Conservation (phyloP, 1,140 invertebrate genomes). For the Aleiodes sp. region DNA sequence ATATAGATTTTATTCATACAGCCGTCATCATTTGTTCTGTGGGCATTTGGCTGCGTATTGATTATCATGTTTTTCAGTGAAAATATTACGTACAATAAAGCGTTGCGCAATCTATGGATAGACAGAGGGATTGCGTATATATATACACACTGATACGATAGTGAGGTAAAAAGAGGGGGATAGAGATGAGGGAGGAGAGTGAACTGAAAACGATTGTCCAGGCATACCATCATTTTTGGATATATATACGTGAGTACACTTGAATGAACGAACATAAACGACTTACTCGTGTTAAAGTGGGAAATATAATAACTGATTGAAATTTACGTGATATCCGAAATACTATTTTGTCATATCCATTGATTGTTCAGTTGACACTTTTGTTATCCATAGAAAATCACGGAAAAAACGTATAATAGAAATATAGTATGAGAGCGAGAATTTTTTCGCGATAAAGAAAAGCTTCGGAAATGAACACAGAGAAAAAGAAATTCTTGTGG, state of each 20-base stretch:
- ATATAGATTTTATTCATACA: not conserved
- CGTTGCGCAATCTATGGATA: constrained; percentile 27
- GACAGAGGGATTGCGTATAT: not conserved
- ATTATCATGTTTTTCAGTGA: constrained; percentile 32
- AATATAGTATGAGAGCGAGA: too few species aligned
- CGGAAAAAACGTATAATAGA: too few species aligned
- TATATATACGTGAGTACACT: constrained; percentile 14
- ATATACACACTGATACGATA: constrained; percentile 9
- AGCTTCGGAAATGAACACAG: too few species aligned
- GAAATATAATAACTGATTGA: constrained; percentile 11
- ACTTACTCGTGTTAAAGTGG: not conserved
- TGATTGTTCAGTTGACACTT: constrained; percentile 1
- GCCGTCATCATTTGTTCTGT: constrained; percentile 11
- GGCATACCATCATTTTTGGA: constrained; percentile 1
- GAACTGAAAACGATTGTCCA: not conserved
- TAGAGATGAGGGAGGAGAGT: not conserved
- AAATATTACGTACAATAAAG: constrained; percentile 35
- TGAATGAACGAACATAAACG: constrained; percentile 11
- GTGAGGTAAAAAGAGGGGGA: constrained; percentile 1
- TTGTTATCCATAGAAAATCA: not conserved
- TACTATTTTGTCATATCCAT: not conserved
- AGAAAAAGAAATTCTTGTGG: too few species aligned
- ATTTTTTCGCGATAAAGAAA: too few species aligned
- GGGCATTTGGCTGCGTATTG: constrained; percentile 29
- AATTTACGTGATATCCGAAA: not conserved